Percentiles rank a stretch among this genome's conserved stretches.
Conservation (phyloP, 2,888 invertebrate genomes). For the Apodemia zela region DNA sequence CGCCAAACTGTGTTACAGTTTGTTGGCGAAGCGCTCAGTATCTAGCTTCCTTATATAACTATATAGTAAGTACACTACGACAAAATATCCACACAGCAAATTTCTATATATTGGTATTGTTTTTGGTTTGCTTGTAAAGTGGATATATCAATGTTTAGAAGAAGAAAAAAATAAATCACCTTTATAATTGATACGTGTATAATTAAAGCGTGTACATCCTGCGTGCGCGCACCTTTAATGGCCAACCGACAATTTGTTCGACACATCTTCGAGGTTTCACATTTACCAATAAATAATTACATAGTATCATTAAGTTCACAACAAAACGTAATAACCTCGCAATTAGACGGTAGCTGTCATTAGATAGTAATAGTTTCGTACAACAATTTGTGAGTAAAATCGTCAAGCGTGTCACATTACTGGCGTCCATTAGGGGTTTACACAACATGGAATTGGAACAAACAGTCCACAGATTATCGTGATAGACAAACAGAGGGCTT, state of each 20-base stretch:
- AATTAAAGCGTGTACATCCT: conserved; percentile 48
- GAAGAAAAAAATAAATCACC: conserved; percentile 15
- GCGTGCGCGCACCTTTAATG: conserved; percentile 25
- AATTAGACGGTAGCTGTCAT: conserved; percentile 78
- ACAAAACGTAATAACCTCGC: conserved; percentile 77
- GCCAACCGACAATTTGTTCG: conserved; percentile 52
- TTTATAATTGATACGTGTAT: conserved; percentile 52
- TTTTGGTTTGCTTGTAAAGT: too few relatives aligned
- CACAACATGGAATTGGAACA: conserved; percentile 79
- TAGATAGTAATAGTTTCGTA: conserved; percentile 79
- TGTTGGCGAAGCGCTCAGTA: too few relatives aligned
- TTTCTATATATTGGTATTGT: too few relatives aligned
- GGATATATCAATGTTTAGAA: too few relatives aligned
- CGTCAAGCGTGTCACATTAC: conserved; percentile 81
- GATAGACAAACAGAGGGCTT: conserved; percentile 75
- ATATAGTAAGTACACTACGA: too few relatives aligned
- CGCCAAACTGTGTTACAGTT: too few relatives aligned
- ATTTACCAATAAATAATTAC: conserved; percentile 72
- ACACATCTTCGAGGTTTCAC: conserved; percentile 77
- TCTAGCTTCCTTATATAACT: too few relatives aligned
- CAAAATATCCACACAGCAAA: too few relatives aligned
- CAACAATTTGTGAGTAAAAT: conserved; percentile 79
- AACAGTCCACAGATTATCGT: conserved; percentile 77
- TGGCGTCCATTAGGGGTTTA: conserved; percentile 77
- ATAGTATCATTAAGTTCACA: conserved; percentile 70